These are phyloP conservation scores for Harpegnathos saltator DNA, from an alignment of 1,140 invertebrate genomes.

Conservation along the genomic window DNA sequence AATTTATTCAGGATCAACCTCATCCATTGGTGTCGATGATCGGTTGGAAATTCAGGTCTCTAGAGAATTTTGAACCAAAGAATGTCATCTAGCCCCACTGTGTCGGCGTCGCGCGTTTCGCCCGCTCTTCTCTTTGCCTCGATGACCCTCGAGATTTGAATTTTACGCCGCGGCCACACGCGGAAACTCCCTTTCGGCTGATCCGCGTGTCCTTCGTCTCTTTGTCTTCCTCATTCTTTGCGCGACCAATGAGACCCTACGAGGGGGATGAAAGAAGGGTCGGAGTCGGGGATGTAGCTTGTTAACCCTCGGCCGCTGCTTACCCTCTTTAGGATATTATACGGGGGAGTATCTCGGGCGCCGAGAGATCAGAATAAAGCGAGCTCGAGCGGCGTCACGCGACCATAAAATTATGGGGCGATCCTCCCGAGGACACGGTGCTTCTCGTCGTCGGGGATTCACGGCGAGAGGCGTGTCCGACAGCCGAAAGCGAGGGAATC, in stretches of 20 bases:
- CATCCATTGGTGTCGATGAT: too few relatives aligned
- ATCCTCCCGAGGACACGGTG: too few relatives aligned
- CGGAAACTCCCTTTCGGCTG: neutral
- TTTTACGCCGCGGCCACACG: slow-evolving; percentile 54
- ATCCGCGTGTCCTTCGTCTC: too few relatives aligned
- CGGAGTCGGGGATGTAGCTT: neutral
- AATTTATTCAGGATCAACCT: too few relatives aligned
- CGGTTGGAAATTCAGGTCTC: too few relatives aligned
- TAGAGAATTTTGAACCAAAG: too few relatives aligned
- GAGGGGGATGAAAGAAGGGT: neutral
- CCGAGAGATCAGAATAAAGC: neutral
- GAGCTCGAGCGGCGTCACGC: too few relatives aligned
- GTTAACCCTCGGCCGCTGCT: neutral
- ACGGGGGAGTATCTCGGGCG: neutral
- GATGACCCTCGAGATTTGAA: slow-evolving; percentile 63
- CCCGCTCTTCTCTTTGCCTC: slow-evolving; percentile 29
- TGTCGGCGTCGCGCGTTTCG: slow-evolving; percentile 1
- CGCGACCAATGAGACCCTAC: neutral
- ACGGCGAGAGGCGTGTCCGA: too few relatives aligned
- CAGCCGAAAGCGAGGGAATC: too few relatives aligned
- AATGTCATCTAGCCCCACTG: too few relatives aligned
- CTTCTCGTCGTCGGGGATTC: too few relatives aligned
- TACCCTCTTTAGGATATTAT: neutral
- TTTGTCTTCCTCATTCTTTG: neutral
- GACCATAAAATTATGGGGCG: too few relatives aligned